phyloP scores from a whole-genome alignment of 53 echinoderm and acorn worm species.

The Echinarachnius parma region DNA sequence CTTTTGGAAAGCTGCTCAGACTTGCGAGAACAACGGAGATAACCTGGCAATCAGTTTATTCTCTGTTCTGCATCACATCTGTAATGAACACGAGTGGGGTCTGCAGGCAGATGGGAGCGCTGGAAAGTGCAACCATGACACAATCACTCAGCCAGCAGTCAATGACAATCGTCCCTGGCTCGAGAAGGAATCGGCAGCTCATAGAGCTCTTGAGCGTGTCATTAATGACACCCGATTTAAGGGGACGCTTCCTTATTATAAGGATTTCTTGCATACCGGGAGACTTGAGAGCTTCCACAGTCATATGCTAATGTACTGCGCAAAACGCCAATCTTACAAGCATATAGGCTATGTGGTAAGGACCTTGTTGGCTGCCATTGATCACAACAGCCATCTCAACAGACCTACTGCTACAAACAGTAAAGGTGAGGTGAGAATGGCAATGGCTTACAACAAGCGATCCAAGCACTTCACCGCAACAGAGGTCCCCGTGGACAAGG shows the following conservation, averaged over 20 bases:
- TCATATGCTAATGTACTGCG: conserved; percentile 40
- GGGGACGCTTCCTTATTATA: conserved; percentile 20
- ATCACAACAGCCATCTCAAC: neutral
- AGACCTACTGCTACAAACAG: neutral
- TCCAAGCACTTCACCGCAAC: neutral
- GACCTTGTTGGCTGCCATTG: conserved; percentile 8
- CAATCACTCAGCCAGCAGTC: neutral
- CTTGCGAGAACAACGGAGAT: neutral
- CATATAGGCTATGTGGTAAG: conserved; percentile 7
- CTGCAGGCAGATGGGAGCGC: conserved; percentile 7
- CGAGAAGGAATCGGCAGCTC: conserved; percentile 3
- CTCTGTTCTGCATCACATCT: conserved; percentile 30
- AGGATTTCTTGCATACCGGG: conserved; percentile 34
- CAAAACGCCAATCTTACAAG: conserved; percentile 20
- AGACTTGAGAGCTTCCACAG: conserved; percentile 33
- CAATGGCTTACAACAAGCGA: neutral
- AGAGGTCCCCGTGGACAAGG: neutral
- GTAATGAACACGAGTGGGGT: conserved; percentile 52
- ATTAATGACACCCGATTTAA: neutral
- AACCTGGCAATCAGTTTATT: conserved; percentile 13
- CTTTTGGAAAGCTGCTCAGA: conserved; percentile 29
- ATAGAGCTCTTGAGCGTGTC: conserved; percentile 5
- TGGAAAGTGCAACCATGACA: conserved; percentile 40
- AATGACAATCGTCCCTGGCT: conserved; percentile 27
- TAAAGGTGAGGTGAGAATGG: neutral